phyloP scores from a whole-genome alignment of 1,140 invertebrate species.

The Sycophila sp. region DNA sequence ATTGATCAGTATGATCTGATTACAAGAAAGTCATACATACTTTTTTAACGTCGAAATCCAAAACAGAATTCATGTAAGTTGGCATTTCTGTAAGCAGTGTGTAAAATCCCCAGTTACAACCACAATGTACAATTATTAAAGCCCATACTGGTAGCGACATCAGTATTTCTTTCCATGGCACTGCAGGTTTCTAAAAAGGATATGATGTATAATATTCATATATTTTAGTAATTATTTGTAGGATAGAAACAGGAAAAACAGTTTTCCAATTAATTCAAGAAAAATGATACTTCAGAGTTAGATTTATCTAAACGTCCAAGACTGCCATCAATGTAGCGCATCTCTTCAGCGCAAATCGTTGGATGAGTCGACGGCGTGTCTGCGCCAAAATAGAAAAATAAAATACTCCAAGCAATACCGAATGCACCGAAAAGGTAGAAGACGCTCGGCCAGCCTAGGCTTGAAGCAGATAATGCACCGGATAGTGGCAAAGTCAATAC shows the following conservation, averaged over 20 bases:
- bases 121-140: constrained; percentile 82
- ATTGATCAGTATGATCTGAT: background rate
- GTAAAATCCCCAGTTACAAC: constrained; percentile 94
- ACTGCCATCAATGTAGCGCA: constrained; percentile 67
- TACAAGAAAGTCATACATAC: constrained; percentile 38
- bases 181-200: constrained; percentile 57
- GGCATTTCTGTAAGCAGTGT: constrained; percentile 92
- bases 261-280: too few relatives aligned
- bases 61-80: constrained; percentile 85
- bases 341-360: constrained; percentile 72
- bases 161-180: constrained; percentile 82
- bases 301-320: constrained; percentile 13
- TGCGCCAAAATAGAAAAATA: constrained; percentile 73
- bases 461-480: constrained; percentile 72
- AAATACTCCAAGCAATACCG: constrained; percentile 70
- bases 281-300: background rate
- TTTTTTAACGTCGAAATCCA: constrained; percentile 80
- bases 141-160: constrained; percentile 85
- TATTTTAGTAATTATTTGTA: background rate
- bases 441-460: constrained; percentile 79
- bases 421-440: constrained; percentile 80
- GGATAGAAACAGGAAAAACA: too few relatives aligned
- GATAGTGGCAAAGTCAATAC: constrained; percentile 77
- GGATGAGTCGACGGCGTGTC: constrained; percentile 73
- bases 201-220: background rate